These are phyloP conservation scores for Bhutanitis thaidina DNA, from an alignment of 2,888 invertebrate genomes.

Conservation along the genomic window DNA sequence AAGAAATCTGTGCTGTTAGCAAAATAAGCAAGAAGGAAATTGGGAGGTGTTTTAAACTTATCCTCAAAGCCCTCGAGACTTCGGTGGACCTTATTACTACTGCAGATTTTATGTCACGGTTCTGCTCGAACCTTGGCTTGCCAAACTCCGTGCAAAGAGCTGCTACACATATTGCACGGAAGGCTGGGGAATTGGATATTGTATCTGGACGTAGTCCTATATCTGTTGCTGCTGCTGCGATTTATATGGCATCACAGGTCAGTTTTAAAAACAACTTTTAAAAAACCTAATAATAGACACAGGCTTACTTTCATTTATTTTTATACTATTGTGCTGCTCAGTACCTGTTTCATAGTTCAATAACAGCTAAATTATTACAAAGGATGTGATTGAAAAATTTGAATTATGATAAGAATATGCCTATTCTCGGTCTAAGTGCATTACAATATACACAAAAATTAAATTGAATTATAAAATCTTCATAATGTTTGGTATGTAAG, in stretches of 20 bases:
- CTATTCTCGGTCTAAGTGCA: no score
- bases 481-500: no score
- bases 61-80: constrained; percentile 96
- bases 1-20: constrained; percentile 99
- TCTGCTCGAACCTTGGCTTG: constrained; percentile 95
- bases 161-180: constrained; percentile 97
- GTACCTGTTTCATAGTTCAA: no score
- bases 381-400: no score
- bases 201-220: constrained; percentile 99
- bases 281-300: no score
- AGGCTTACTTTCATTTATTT: no score
- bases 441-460: no score
- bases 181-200: constrained; percentile 97
- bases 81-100: constrained; percentile 98
- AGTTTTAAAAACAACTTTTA: constrained; percentile 4
- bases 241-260: constrained; percentile 99
- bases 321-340: no score
- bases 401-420: no score
- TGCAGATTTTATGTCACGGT: constrained; percentile 99
- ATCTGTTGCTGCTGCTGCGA: constrained; percentile 99
- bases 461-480: no score
- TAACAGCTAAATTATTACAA: no score
- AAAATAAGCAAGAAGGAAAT: constrained; percentile 99
- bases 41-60: constrained; percentile 98
- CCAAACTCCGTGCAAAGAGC: constrained; percentile 94